Percentiles rank a stretch among this genome's conserved stretches.
Conservation (phyloP, 2,113 vertebrate genomes). For the Mustela lutreola region DNA sequence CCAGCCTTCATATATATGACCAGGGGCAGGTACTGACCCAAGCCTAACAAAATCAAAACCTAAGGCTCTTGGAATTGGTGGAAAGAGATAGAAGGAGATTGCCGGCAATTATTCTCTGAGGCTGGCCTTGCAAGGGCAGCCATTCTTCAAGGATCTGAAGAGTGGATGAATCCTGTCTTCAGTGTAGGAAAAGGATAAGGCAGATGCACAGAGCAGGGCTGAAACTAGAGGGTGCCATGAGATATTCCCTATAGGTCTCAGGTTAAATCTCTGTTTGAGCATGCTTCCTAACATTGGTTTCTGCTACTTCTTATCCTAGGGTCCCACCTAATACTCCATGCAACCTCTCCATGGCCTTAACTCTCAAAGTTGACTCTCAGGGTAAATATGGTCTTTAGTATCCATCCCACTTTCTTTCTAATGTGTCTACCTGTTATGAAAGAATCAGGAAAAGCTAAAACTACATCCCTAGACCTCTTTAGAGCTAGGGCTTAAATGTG, state of each 20-base stretch:
- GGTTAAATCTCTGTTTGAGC: not conserved
- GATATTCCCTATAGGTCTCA: not conserved
- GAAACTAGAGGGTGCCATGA: not conserved
- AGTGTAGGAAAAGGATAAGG: not conserved
- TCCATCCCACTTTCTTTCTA: not conserved
- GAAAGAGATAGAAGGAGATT: not conserved
- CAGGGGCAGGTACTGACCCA: not conserved
- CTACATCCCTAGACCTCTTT: not conserved
- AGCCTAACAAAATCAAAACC: not conserved
- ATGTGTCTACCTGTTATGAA: not conserved
- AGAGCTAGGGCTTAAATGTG: not conserved
- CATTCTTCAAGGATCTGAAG: not conserved
- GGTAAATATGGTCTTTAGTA: not conserved
- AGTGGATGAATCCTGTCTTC: not conserved
- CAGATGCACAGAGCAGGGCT: not conserved
- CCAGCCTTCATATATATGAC: not conserved
- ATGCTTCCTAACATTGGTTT: not conserved
- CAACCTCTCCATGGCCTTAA: rapidly evolving
- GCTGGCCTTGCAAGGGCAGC: not conserved
- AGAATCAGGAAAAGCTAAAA: not conserved
- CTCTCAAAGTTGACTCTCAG: not conserved
- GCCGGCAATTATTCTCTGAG: not conserved
- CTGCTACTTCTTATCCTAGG: not conserved
- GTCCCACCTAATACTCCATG: no score
- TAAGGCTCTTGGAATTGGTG: not conserved